These are phyloP conservation scores for Stegodyphus dumicola DNA, from an alignment of 1,140 invertebrate species.

Conservation along the genomic window DNA sequence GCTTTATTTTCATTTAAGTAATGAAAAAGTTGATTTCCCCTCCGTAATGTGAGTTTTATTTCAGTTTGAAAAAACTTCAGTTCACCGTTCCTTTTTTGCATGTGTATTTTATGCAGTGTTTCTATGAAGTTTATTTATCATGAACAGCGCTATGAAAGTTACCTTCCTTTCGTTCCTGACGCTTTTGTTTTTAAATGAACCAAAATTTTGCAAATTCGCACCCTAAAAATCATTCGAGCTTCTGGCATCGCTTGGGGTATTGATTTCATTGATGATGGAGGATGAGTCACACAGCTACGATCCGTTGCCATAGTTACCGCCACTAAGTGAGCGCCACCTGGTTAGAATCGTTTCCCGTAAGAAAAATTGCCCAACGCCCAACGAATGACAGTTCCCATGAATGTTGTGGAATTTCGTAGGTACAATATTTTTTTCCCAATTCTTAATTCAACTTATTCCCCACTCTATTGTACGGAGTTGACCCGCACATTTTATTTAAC, in stretches of 20 bases:
- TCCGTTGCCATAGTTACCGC: slow-evolving; percentile 49
- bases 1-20: too few species aligned
- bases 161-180: neutral
- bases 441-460: too few species aligned
- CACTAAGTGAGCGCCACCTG: slow-evolving; percentile 55
- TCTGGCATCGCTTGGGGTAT: slow-evolving; percentile 27
- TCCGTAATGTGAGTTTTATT: too few species aligned
- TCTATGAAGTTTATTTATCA: too few species aligned
- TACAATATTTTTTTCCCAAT: neutral
- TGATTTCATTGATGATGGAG: slow-evolving; percentile 59
- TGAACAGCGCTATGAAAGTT: too few species aligned
- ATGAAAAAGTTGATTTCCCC: too few species aligned
- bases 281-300: slow-evolving; percentile 57
- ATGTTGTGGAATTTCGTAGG: slow-evolving; percentile 42
- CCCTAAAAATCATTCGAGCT: neutral
- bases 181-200: neutral
- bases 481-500: too few species aligned
- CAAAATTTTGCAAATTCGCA: neutral
- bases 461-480: too few species aligned
- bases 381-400: slow-evolving; percentile 27
- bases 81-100: too few species aligned
- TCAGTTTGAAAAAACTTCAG: too few species aligned
- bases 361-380: slow-evolving; percentile 22
- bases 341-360: slow-evolving; percentile 8
- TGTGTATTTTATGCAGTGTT: too few species aligned